These are phyloP conservation scores for Pogonocherus hispidulus DNA, from an alignment of 2,888 invertebrate species.

Conservation along the genomic window DNA sequence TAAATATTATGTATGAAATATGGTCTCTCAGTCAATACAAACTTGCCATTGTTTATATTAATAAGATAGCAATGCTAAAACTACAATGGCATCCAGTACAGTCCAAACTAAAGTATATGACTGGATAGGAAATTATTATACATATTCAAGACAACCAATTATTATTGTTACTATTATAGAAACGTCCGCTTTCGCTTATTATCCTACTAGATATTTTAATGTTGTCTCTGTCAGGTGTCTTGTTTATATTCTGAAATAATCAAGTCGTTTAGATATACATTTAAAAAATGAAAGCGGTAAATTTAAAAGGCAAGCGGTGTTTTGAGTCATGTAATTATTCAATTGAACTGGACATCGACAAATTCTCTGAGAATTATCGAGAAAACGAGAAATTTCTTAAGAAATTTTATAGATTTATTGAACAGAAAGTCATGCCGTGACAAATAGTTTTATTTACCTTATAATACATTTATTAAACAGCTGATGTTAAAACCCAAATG, in stretches of 20 bases:
- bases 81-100: too few species aligned
- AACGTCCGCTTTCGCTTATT: slow-evolving; percentile 11
- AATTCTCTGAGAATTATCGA: too few species aligned
- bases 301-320: not conserved
- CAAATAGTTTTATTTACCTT: too few species aligned
- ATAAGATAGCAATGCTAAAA: too few species aligned
- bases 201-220: not conserved
- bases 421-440: not conserved
- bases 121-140: too few species aligned
- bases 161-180: slow-evolving; percentile 1
- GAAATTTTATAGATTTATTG: not conserved
- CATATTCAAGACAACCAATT: too few species aligned
- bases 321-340: not conserved
- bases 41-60: too few species aligned
- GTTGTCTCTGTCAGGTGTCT: not conserved
- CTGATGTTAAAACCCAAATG: too few species aligned
- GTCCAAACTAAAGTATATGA: too few species aligned
- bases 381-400: not conserved
- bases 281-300: not conserved
- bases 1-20: too few species aligned
- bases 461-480: too few species aligned
- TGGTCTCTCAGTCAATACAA: too few species aligned
- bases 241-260: not conserved
- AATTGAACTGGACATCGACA: not conserved
- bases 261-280: not conserved